phyloP scores from a whole-genome alignment of 2,113 vertebrate genomes.

The Callionymus lyra region DNA sequence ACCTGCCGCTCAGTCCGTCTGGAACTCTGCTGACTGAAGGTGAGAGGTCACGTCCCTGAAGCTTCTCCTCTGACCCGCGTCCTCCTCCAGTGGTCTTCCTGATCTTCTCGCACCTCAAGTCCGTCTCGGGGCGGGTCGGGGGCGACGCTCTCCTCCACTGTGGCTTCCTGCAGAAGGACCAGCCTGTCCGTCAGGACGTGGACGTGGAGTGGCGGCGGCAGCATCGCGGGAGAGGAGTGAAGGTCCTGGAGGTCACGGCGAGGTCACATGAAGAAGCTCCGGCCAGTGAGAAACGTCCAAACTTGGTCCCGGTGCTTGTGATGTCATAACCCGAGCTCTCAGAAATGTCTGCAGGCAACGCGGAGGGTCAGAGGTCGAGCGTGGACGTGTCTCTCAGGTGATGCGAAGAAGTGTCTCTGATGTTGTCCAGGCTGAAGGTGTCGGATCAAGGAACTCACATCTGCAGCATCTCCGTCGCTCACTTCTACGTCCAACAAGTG shows the following conservation, averaged over 20 bases:
- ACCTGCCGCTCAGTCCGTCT: conserved; percentile 61
- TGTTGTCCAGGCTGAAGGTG: conserved; percentile 52
- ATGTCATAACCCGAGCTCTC: too few species aligned
- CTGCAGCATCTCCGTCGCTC: conserved; percentile 64
- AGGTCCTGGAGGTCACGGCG: conserved; percentile 55
- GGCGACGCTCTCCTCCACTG: conserved; percentile 64
- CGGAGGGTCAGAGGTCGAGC: conserved; percentile 41
- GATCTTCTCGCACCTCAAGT: conserved; percentile 61
- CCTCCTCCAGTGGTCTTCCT: conserved; percentile 71
- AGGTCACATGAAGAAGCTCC: conserved; percentile 24
- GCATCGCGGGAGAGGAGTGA: conserved; percentile 65
- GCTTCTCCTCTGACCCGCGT: not conserved
- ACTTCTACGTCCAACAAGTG: conserved; percentile 68
- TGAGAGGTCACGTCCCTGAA: conserved; percentile 16
- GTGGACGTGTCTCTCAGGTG: conserved; percentile 40
- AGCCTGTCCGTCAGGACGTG: conserved; percentile 27
- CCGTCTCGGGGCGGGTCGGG: conserved; percentile 47
- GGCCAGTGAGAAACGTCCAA: conserved; percentile 29
- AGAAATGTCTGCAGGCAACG: conserved; percentile 29
- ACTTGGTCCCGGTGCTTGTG: too few species aligned
- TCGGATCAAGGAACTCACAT: conserved; percentile 72
- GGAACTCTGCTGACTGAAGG: conserved; percentile 62
- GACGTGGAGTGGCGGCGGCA: conserved; percentile 74
- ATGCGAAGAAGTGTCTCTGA: conserved; percentile 61
- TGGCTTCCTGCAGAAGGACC: conserved; percentile 61